Evolutionary conservation across 1,140 invertebrate genomes (phyloP).

Genomic region (Aphaenogaster rudis): DNA sequence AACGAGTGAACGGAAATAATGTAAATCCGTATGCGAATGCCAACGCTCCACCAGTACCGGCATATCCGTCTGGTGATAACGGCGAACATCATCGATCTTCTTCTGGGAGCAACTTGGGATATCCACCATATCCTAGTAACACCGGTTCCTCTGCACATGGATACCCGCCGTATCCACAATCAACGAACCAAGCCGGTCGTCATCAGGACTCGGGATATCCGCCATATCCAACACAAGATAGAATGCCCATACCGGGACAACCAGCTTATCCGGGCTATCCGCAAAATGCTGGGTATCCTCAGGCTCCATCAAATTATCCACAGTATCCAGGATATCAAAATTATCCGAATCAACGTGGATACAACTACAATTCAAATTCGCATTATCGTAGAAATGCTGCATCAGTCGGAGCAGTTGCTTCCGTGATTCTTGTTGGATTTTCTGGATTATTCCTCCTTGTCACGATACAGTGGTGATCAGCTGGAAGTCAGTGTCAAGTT

Average conservation of each 20-base stretch:
- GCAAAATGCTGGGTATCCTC: conserved; percentile 62
- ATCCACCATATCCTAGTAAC: conserved; percentile 80
- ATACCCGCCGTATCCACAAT: conserved; percentile 74
- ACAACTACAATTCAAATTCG: conserved; percentile 62
- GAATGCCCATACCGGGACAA: conserved; percentile 80
- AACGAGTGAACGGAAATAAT: conserved; percentile 72
- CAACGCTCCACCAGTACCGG: conserved; percentile 82
- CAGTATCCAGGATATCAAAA: conserved; percentile 73
- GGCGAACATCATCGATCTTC: conserved; percentile 64
- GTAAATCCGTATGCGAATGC: conserved; percentile 83
- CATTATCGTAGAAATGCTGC: conserved; percentile 50
- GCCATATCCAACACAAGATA: conserved; percentile 81
- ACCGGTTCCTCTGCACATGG: conserved; percentile 67
- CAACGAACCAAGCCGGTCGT: conserved; percentile 56
- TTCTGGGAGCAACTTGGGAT: conserved; percentile 75
- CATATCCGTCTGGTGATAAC: conserved; percentile 67
- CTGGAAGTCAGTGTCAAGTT: background rate
- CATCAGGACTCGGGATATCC: conserved; percentile 78
- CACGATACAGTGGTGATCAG: background rate
- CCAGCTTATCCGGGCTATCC: conserved; percentile 70
- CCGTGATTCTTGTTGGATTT: conserved; percentile 23
- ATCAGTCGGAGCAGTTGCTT: background rate
- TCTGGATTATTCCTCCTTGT: conserved; percentile 19
- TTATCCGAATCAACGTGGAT: conserved; percentile 50
- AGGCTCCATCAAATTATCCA: conserved; percentile 61